Conservation (phyloP, 2,113 vertebrate species). For the Anser brachyrhynchus region DNA sequence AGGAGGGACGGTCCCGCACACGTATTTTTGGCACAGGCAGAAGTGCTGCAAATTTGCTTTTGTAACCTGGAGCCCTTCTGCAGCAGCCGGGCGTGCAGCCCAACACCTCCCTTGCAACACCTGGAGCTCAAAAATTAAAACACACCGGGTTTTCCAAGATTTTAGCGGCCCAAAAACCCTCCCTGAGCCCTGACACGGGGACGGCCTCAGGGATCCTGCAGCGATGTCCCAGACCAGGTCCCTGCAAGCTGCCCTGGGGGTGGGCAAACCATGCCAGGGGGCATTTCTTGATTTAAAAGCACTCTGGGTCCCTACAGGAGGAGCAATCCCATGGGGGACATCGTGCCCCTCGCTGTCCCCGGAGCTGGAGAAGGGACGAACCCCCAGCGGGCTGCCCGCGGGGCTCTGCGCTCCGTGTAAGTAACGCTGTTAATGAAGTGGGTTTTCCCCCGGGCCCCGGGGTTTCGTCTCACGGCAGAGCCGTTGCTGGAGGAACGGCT, state of each 20-base stretch:
- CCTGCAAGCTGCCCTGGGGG: rapidly evolving
- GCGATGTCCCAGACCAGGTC: background rate
- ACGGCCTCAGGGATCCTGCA: rapidly evolving
- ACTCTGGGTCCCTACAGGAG: background rate
- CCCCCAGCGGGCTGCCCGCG: rapidly evolving
- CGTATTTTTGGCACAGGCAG: background rate
- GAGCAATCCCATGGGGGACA: background rate
- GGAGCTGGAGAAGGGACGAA: background rate
- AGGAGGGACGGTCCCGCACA: background rate
- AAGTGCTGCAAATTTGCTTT: too few relatives aligned
- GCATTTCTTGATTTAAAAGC: background rate
- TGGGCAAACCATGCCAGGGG: background rate
- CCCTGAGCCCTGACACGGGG: rapidly evolving
- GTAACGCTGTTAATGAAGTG: background rate
- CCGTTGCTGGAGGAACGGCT: constrained; percentile 21
- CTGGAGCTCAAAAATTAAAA: background rate
- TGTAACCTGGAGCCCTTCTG: background rate
- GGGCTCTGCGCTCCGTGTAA: background rate
- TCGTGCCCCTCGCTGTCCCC: too few relatives aligned
- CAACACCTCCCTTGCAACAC: background rate
- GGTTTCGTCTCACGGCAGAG: background rate
- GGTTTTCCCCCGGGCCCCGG: background rate
- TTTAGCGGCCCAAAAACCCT: background rate
- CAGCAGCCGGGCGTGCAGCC: background rate
- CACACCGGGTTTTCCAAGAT: background rate